Conservation (phyloP, 2,797 vertebrate genomes). For the Sebastes reedi region DNA sequence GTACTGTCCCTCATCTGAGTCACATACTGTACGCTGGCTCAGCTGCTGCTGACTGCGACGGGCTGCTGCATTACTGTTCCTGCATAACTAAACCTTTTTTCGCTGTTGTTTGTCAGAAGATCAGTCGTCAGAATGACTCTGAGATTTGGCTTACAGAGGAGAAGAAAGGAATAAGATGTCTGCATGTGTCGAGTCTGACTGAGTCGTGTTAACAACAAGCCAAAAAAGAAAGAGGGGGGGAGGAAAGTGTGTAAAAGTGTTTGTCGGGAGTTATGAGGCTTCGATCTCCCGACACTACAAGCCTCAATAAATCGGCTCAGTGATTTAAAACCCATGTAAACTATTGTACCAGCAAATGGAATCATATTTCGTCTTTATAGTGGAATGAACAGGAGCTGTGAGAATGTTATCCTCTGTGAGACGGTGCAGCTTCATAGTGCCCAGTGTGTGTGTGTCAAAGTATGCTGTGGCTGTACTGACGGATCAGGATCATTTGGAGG, state of each 20-base stretch:
- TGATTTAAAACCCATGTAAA: slow-evolving; percentile 73
- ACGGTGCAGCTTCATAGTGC: slow-evolving; percentile 10
- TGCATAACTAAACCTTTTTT: slow-evolving; percentile 31
- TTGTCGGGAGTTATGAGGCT: slow-evolving; percentile 69
- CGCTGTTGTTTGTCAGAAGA: slow-evolving; percentile 33
- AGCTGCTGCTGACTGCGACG: slow-evolving; percentile 10
- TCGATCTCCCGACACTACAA: slow-evolving; percentile 57
- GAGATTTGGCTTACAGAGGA: slow-evolving; percentile 28
- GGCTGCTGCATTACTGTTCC: slow-evolving; percentile 47
- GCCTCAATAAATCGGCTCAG: slow-evolving; percentile 63
- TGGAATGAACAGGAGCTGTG: slow-evolving; percentile 51
- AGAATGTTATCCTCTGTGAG: slow-evolving; percentile 46
- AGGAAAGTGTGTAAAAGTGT: slow-evolving; percentile 28
- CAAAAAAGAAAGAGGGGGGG: neutral
- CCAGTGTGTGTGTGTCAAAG: neutral
- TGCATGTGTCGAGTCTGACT: slow-evolving; percentile 46
- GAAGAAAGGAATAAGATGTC: slow-evolving; percentile 43
- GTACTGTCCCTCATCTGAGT: slow-evolving; percentile 18
- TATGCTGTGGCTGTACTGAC: neutral
- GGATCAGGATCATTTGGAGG: slow-evolving; percentile 10
- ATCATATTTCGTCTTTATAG: slow-evolving; percentile 68
- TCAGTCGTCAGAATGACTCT: slow-evolving; percentile 44
- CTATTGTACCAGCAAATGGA: slow-evolving; percentile 69
- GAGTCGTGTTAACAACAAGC: slow-evolving; percentile 49
- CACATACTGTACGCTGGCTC: neutral